Percentiles rank a stretch among this genome's conserved stretches.
Evolutionary conservation across 1,140 invertebrate species (phyloP).

Genomic region (Papilio glaucus): DNA sequence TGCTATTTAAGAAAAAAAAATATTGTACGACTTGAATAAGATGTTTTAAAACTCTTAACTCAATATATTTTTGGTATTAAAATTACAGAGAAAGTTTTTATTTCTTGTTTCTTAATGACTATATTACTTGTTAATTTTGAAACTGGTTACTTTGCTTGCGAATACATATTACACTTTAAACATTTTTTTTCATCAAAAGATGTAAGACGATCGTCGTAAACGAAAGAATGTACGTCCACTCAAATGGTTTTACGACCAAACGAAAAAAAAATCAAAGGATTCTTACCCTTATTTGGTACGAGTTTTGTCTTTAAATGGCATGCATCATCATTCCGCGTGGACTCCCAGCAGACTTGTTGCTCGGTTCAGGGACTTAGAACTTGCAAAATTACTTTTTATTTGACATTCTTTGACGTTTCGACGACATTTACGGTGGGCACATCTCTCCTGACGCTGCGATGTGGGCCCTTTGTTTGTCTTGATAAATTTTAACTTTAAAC

Average conservation of each 20-base stretch:
- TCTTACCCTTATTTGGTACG: constrained; percentile 35
- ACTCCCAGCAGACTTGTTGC: constrained; percentile 35
- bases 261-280: constrained; percentile 32
- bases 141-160: constrained; percentile 6
- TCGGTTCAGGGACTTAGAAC: constrained; percentile 36
- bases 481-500: constrained; percentile 19
- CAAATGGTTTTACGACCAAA: constrained; percentile 36
- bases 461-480: constrained; percentile 22
- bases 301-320: constrained; percentile 34
- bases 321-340: constrained; percentile 16
- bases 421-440: constrained; percentile 6
- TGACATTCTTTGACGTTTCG: constrained; percentile 36
- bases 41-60: too few species aligned
- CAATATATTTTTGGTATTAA: not conserved
- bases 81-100: not conserved
- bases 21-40: too few species aligned
- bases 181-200: constrained; percentile 25
- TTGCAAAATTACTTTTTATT: constrained; percentile 39
- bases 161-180: constrained; percentile 30
- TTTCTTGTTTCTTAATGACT: constrained; percentile 26
- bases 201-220: constrained; percentile 35
- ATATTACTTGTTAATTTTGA: constrained; percentile 27
- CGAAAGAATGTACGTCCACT: constrained; percentile 35
- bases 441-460: constrained; percentile 9
- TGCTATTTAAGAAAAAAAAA: too few species aligned